These are phyloP conservation scores for Meloe dianella DNA, from an alignment of 2,888 invertebrate genomes.

Conservation along the genomic window DNA sequence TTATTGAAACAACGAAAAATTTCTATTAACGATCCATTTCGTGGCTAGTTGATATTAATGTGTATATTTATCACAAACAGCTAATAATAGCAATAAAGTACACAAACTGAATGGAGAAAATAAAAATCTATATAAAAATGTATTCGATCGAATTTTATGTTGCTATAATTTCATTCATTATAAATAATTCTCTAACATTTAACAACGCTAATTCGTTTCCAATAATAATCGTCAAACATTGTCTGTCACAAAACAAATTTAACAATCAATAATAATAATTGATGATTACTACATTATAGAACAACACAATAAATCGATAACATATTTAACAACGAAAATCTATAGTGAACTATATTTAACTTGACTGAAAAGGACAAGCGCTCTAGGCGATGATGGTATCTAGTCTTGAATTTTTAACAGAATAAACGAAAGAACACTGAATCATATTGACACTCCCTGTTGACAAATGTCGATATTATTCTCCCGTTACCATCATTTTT, in stretches of 20 bases:
- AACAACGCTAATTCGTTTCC: neutral
- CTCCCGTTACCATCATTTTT: too few species aligned
- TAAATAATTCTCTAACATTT: neutral
- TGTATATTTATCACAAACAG: neutral
- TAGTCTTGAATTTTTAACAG: too few species aligned
- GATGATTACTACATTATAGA: too few species aligned
- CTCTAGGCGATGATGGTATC: too few species aligned
- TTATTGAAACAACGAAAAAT: neutral
- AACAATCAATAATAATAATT: neutral
- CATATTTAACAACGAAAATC: neutral
- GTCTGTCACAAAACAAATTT: neutral
- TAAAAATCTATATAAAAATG: too few species aligned
- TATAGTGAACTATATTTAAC: neutral
- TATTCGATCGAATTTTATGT: neutral
- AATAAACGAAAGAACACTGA: too few species aligned
- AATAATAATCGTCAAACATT: neutral
- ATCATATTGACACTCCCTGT: too few species aligned
- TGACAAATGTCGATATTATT: too few species aligned
- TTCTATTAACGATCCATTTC: neutral
- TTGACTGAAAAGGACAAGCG: too few species aligned
- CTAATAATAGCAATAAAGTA: conserved; percentile 3
- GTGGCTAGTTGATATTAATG: neutral
- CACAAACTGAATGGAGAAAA: neutral
- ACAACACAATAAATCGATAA: neutral
- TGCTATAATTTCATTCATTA: neutral